These are phyloP conservation scores for Tupaia chinensis DNA, from an alignment of 2,113 vertebrate species.

Conservation along the genomic window DNA sequence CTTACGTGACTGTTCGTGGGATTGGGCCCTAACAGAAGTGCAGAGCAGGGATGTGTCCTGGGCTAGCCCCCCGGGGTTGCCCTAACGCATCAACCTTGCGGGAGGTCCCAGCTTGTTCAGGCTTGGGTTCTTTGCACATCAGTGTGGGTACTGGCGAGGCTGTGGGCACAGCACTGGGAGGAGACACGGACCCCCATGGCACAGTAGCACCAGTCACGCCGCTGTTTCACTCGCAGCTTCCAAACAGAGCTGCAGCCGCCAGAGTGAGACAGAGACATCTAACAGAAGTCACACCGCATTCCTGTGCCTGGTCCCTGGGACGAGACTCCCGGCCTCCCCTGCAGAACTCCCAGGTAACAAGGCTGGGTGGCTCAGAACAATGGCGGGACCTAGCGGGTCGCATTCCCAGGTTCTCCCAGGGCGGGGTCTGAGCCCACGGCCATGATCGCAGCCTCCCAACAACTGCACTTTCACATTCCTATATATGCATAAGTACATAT, in stretches of 20 bases:
- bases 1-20: conserved; percentile 31
- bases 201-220: fast-evolving
- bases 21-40: background rate
- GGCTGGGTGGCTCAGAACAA: fast-evolving
- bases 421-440: too few relatives aligned
- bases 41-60: fast-evolving
- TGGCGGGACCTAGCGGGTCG: fast-evolving
- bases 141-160: fast-evolving
- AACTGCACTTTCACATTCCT: too few relatives aligned
- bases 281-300: fast-evolving
- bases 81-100: fast-evolving
- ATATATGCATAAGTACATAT: too few relatives aligned
- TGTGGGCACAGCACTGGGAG: too few relatives aligned
- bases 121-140: fast-evolving
- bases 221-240: fast-evolving
- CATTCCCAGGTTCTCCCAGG: too few relatives aligned
- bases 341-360: too few relatives aligned
- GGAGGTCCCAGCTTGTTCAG: fast-evolving
- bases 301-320: too few relatives aligned
- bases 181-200: fast-evolving
- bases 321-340: background rate
- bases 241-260: background rate
- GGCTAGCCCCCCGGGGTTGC: fast-evolving
- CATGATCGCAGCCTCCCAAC: too few relatives aligned
- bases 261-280: background rate